phyloP scores from a whole-genome alignment of 2,113 vertebrate species.

The Toxotes jaculatrix region DNA sequence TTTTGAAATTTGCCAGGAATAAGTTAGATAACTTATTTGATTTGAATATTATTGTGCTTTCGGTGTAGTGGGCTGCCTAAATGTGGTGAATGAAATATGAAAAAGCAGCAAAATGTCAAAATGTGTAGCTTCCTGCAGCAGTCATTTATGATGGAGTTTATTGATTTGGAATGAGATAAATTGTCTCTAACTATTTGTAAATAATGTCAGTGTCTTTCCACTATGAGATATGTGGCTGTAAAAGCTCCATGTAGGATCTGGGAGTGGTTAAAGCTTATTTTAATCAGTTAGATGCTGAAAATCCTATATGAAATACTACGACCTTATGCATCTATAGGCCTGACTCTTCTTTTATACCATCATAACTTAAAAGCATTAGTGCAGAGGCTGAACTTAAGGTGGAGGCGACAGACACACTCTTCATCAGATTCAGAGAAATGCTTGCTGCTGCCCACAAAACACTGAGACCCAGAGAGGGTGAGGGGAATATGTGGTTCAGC shows the following conservation, averaged over 20 bases:
- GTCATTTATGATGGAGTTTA: background rate
- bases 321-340: background rate
- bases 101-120: background rate
- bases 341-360: background rate
- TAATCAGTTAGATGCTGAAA: background rate
- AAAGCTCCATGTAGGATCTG: background rate
- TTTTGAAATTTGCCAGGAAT: background rate
- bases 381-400: conserved; percentile 25
- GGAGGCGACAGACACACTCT: conserved; percentile 24
- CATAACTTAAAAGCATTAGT: conserved; percentile 35
- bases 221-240: background rate
- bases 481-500: conserved; percentile 72
- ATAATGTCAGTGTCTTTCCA: background rate
- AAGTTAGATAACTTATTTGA: background rate
- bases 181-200: background rate
- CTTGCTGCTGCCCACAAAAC: conserved; percentile 48
- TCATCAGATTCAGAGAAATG: conserved; percentile 58
- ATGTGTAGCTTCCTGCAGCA: background rate
- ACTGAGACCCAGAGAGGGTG: conserved; percentile 26
- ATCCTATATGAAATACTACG: background rate
- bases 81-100: background rate
- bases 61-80: background rate
- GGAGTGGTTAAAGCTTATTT: conserved; percentile 6
- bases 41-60: background rate
- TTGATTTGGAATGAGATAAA: conserved; percentile 1